phyloP scores from a whole-genome alignment of 2,888 invertebrate genomes.

The Pediacus dermestoides region DNA sequence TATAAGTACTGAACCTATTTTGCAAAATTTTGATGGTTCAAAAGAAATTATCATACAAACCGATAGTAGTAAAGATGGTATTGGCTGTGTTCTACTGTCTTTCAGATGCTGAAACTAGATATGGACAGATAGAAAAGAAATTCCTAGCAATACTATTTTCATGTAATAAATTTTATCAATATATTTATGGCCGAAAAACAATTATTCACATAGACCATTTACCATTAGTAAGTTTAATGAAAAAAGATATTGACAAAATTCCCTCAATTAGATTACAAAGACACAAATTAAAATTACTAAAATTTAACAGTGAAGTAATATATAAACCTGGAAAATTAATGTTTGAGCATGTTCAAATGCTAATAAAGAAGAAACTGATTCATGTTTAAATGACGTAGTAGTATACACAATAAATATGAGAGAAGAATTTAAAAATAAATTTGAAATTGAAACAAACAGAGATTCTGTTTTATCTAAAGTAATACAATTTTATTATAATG shows the following conservation, averaged over 20 bases:
- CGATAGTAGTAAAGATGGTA: conserved; percentile 7
- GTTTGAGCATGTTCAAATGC: conserved; percentile 17
- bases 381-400: too few relatives aligned
- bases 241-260: conserved; percentile 5
- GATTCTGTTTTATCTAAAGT: not conserved
- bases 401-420: too few relatives aligned
- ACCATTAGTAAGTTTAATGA: conserved; percentile 7
- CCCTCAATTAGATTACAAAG: conserved; percentile 8
- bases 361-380: conserved; percentile 11
- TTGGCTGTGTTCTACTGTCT: conserved; percentile 7
- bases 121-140: conserved; percentile 11
- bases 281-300: conserved; percentile 6
- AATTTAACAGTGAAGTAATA: not conserved
- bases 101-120: conserved; percentile 1
- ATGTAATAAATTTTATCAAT: conserved; percentile 7
- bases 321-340: conserved; percentile 16
- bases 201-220: conserved; percentile 6
- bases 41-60: conserved; percentile 4
- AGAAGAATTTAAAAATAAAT: too few relatives aligned
- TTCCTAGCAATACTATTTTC: not conserved
- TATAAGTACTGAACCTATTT: conserved; percentile 2
- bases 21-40: conserved; percentile 4
- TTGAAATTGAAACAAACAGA: conserved; percentile 8
- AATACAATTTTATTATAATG: not conserved
- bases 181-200: not conserved